These are phyloP conservation scores for Trachelus tabidus DNA, from an alignment of 2,888 invertebrate species.

Conservation along the genomic window DNA sequence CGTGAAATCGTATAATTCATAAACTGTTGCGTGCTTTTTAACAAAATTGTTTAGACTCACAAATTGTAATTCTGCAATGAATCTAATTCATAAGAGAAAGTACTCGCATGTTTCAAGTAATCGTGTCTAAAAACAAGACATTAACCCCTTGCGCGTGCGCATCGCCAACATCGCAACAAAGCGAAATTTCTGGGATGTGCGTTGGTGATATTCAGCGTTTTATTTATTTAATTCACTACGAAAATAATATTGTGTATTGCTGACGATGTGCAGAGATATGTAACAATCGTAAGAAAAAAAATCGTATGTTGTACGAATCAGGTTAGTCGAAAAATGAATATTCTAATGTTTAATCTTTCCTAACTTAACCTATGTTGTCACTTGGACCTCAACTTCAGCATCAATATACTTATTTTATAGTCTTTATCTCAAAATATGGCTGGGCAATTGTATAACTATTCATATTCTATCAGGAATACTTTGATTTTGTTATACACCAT, in stretches of 20 bases:
- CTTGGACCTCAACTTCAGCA: not conserved
- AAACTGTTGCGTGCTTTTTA: not conserved
- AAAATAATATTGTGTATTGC: constrained; percentile 8
- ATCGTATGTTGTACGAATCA: constrained; percentile 23
- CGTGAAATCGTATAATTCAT: not conserved
- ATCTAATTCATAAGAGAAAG: not conserved
- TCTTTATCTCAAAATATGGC: not conserved
- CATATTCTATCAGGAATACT: not conserved
- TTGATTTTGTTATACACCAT: not conserved
- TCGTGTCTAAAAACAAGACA: not conserved
- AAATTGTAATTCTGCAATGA: not conserved
- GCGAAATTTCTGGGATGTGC: constrained; percentile 22
- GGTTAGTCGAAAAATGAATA: constrained; percentile 24
- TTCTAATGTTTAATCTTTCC: constrained; percentile 8
- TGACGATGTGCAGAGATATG: constrained; percentile 20
- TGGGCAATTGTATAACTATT: not conserved
- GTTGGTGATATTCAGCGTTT: constrained; percentile 16
- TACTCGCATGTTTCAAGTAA: not conserved
- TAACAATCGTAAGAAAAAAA: constrained; percentile 22
- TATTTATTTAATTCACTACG: constrained; percentile 17
- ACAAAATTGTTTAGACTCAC: not conserved
- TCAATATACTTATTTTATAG: not conserved
- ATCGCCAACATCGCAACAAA: constrained; percentile 20
- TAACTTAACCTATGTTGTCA: constrained; percentile 30
- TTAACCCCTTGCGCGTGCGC: constrained; percentile 10